Evolutionary conservation across 2,113 vertebrate genomes (phyloP).

Genomic region (Lycaon pictus): DNA sequence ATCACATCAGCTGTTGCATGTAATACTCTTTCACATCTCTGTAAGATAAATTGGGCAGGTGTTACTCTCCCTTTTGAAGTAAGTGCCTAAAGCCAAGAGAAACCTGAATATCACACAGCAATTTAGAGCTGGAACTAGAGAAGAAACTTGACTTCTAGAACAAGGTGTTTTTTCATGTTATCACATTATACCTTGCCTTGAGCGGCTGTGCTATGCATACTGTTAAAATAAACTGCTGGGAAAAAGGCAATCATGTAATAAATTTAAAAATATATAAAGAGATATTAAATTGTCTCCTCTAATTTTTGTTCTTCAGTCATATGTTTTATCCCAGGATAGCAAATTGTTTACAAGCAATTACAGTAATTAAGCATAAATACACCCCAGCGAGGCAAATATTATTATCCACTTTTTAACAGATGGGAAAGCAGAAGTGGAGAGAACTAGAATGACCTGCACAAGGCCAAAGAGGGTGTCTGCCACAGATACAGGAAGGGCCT

Average conservation of each 20-base stretch:
- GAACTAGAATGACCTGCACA: conserved; percentile 77
- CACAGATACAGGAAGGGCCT: not conserved
- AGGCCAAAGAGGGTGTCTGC: conserved; percentile 74
- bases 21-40: not conserved
- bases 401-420: conserved; percentile 84
- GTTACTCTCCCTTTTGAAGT: not conserved
- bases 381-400: conserved; percentile 83
- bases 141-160: not conserved
- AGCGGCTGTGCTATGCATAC: not conserved
- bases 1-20: not conserved
- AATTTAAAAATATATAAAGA: conserved; percentile 74
- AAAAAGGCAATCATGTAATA: conserved; percentile 64
- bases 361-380: conserved; percentile 84
- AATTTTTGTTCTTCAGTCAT: conserved; percentile 81
- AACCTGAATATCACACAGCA: not conserved
- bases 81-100: not conserved
- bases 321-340: conserved; percentile 81
- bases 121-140: not conserved
- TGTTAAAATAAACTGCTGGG: conserved; percentile 51
- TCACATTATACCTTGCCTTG: not conserved
- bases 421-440: conserved; percentile 80
- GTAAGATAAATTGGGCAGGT: not conserved
- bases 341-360: conserved; percentile 86
- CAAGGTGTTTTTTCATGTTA: not conserved
- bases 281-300: conserved; percentile 80